Conservation (phyloP, 2,888 invertebrate species). For the Limenitis camilla region DNA sequence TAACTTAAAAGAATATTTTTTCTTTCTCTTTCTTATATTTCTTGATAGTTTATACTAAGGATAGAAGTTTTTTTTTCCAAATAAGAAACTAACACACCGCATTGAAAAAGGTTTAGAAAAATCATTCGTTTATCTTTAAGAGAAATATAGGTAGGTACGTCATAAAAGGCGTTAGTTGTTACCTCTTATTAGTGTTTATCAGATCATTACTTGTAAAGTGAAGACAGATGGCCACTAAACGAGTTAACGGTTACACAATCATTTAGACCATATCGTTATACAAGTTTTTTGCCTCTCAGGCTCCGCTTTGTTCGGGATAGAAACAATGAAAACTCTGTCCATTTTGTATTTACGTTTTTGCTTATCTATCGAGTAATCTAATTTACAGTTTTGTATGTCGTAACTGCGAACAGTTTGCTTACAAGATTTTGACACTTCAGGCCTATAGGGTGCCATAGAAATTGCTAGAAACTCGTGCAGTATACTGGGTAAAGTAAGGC, state of each 20-base stretch:
- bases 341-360: constrained; percentile 46
- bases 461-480: no score
- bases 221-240: constrained; percentile 5
- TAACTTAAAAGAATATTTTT: no score
- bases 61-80: no score
- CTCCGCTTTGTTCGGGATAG: constrained; percentile 32
- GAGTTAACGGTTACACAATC: constrained; percentile 39
- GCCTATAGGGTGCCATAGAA: constrained; percentile 41
- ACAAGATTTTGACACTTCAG: no score
- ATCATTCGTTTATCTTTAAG: no score
- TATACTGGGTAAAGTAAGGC: constrained; percentile 9
- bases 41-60: no score
- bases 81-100: no score
- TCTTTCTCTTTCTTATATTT: no score
- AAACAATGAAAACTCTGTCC: constrained; percentile 50
- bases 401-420: constrained; percentile 16
- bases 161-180: no score
- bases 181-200: not conserved
- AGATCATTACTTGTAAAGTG: not conserved
- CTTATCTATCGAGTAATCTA: constrained; percentile 48
- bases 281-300: constrained; percentile 52
- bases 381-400: constrained; percentile 31
- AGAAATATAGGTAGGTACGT: no score
- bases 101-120: no score
- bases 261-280: constrained; percentile 45